Evolutionary conservation across 1,140 invertebrate genomes (phyloP).

Genomic region (Orchestia grillus): DNA sequence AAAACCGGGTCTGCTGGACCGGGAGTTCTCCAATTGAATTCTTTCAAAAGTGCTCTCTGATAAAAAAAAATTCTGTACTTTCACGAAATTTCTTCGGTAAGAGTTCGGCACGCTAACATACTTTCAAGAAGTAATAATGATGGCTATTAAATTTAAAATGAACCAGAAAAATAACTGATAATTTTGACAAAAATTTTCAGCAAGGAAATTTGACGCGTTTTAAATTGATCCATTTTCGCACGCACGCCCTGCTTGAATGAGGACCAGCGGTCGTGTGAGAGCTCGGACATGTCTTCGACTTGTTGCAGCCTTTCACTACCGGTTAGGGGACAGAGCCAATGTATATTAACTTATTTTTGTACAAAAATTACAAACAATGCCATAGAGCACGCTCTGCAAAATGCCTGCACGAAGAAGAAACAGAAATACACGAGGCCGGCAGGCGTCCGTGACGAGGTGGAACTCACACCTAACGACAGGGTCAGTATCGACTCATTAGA

Average conservation of each 20-base stretch:
- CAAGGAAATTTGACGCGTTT: not conserved
- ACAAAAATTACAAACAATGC: not conserved
- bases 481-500: slow-evolving; percentile 7
- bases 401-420: not conserved
- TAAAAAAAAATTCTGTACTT: too few species aligned
- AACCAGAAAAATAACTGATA: too few species aligned
- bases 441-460: not conserved
- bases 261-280: not conserved
- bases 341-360: not conserved
- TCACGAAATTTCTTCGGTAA: too few species aligned
- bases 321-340: not conserved
- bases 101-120: too few species aligned
- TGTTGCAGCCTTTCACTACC: not conserved
- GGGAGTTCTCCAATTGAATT: too few species aligned
- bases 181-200: not conserved
- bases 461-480: not conserved
- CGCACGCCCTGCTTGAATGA: not conserved
- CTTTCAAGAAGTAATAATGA: too few species aligned
- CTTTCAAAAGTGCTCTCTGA: too few species aligned
- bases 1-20: too few species aligned
- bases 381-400: not conserved
- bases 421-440: not conserved
- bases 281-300: not conserved
- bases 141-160: too few species aligned
- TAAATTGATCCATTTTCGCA: not conserved